A percentile compares a stretch with the other conserved stretches of the same genome.
phyloP scores from a whole-genome alignment of 2,113 vertebrate species.

The Cricetomys ansorgei region DNA sequence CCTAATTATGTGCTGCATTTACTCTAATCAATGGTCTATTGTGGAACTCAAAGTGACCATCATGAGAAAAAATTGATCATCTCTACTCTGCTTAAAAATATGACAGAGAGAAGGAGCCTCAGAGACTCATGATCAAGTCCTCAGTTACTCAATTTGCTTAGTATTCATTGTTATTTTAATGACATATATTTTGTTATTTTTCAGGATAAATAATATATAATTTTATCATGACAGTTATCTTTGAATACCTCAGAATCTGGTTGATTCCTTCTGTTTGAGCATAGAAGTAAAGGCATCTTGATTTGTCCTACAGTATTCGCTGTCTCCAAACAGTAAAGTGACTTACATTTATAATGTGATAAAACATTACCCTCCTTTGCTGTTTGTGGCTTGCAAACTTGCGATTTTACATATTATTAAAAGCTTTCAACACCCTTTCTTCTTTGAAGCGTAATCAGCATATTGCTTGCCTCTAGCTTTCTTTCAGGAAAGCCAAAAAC shows the following conservation, averaged over 20 bases:
- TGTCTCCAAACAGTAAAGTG: slow-evolving; percentile 51
- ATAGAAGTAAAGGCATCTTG: neutral
- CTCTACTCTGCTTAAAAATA: neutral
- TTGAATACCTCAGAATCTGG: neutral
- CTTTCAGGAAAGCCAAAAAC: slow-evolving; percentile 60
- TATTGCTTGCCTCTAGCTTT: slow-evolving; percentile 60
- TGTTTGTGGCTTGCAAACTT: slow-evolving; percentile 65
- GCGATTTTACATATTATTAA: slow-evolving; percentile 55
- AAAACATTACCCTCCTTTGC: slow-evolving; percentile 55
- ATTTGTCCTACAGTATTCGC: slow-evolving; percentile 49
- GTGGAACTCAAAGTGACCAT: neutral
- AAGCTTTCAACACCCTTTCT: slow-evolving; percentile 51
- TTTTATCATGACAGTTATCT: slow-evolving; percentile 43
- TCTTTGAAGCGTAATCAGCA: slow-evolving; percentile 35
- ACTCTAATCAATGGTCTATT: slow-evolving; percentile 4
- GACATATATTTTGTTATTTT: neutral
- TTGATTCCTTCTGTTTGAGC: slow-evolving; percentile 49
- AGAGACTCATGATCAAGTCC: neutral
- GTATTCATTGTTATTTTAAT: slow-evolving; percentile 3
- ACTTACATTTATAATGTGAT: slow-evolving; percentile 73
- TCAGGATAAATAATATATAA: neutral
- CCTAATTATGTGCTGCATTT: neutral
- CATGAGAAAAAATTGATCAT: neutral
- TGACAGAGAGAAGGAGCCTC: neutral
- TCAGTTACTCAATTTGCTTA: neutral